Percentiles rank a stretch among this genome's conserved stretches.
Conservation (phyloP, 2,113 vertebrate genomes). For the Euleptes europaea region DNA sequence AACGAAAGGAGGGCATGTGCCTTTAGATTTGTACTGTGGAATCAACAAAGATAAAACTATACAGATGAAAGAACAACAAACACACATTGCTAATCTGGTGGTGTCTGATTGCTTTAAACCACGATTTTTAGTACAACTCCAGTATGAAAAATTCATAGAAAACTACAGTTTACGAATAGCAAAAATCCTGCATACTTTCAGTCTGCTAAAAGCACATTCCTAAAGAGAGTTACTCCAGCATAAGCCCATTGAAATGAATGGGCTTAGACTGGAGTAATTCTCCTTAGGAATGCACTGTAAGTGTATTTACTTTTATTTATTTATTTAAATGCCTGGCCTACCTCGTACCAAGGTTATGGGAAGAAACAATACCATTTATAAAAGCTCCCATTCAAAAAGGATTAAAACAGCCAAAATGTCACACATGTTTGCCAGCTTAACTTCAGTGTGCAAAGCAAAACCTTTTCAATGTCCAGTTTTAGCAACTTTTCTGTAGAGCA, state of each 20-base stretch:
- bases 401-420: not conserved
- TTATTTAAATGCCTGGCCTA: not conserved
- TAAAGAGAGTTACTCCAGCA: too few species aligned
- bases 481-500: not conserved
- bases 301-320: not conserved
- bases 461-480: not conserved
- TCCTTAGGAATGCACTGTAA: too few species aligned
- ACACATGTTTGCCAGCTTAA: not conserved
- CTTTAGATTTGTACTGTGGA: rapidly evolving
- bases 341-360: not conserved
- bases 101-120: not conserved
- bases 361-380: not conserved
- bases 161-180: not conserved
- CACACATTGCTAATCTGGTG: not conserved
- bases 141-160: not conserved
- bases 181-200: not conserved
- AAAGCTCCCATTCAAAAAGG: not conserved
- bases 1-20: not conserved
- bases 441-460: not conserved
- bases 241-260: too few species aligned
- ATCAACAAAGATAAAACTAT: not conserved
- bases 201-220: not conserved
- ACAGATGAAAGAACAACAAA: not conserved
- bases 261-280: too few species aligned
- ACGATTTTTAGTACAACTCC: not conserved